Evolutionary conservation across 2,888 invertebrate species (phyloP).

Genomic region (Dicyrtoma fusca): DNA sequence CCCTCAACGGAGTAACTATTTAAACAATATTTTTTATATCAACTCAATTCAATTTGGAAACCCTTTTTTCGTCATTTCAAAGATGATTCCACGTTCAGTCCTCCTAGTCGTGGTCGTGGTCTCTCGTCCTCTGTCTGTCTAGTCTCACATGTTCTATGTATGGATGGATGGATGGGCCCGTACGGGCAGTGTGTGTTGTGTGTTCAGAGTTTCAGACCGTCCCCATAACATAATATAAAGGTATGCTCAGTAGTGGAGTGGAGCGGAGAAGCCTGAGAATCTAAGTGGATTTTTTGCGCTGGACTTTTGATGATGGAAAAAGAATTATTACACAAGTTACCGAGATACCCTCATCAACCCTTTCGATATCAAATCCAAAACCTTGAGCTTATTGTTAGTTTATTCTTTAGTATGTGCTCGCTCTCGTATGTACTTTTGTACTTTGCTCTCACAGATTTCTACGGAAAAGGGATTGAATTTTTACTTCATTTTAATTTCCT

Average conservation of each 20-base stretch:
- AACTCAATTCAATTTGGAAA: slow-evolving; percentile 29
- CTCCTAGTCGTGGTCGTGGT: too few relatives aligned
- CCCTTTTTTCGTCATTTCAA: slow-evolving; percentile 32
- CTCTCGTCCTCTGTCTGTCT: too few relatives aligned
- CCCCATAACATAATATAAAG: too few relatives aligned
- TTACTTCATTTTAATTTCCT: slow-evolving; percentile 29
- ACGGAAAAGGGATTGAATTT: not conserved
- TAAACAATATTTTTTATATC: slow-evolving; percentile 34
- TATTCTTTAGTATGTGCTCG: too few relatives aligned
- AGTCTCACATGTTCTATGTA: too few relatives aligned
- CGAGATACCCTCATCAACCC: slow-evolving; percentile 36
- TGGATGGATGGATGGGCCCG: too few relatives aligned
- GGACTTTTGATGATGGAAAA: slow-evolving; percentile 41
- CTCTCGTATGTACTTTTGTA: not conserved
- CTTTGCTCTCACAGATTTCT: not conserved
- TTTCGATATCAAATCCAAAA: slow-evolving; percentile 37
- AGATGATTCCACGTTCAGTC: slow-evolving; percentile 12
- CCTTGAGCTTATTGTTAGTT: slow-evolving; percentile 14
- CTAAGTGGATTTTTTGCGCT: slow-evolving; percentile 35
- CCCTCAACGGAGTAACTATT: slow-evolving; percentile 22
- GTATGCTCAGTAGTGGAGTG: too few relatives aligned
- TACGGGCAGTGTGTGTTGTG: too few relatives aligned
- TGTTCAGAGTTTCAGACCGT: too few relatives aligned
- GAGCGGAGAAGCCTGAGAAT: not conserved
- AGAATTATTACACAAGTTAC: slow-evolving; percentile 25